Evolutionary conservation across 2,888 invertebrate species (phyloP).

Genomic region (Elmis aenea): DNA sequence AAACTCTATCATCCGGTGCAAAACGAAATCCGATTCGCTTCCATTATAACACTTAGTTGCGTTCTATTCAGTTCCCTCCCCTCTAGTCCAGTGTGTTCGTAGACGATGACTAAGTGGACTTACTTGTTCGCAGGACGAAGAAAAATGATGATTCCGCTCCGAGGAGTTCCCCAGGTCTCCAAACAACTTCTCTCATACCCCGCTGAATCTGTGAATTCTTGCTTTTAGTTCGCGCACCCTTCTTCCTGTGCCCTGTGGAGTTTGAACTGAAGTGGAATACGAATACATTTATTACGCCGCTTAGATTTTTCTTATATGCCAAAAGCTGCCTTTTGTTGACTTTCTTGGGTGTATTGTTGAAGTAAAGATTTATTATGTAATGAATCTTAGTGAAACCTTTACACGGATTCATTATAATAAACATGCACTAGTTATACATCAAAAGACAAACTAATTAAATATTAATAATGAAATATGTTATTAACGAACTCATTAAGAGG

Average conservation of each 20-base stretch:
- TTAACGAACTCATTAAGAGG: no score
- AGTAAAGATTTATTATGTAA: no score
- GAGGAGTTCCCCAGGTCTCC: conserved; percentile 43
- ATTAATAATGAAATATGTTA: no score
- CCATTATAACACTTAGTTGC: conserved; percentile 29
- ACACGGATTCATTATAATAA: no score
- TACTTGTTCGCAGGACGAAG: conserved; percentile 52
- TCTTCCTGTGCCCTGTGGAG: conserved; percentile 21
- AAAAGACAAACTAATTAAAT: no score
- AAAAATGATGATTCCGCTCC: conserved; percentile 51
- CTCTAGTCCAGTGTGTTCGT: conserved; percentile 27
- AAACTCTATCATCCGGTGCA: no score
- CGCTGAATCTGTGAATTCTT: conserved; percentile 37
- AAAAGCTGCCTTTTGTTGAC: no score
- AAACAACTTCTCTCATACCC: conserved; percentile 38
- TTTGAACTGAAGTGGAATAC: conserved; percentile 23
- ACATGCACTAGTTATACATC: no score
- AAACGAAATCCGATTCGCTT: conserved; percentile 24
- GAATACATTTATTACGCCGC: no score
- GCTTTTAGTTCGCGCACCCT: conserved; percentile 34
- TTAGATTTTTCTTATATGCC: no score
- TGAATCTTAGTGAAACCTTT: no score
- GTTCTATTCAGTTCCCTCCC: conserved; percentile 23
- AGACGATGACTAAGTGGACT: conserved; percentile 53
- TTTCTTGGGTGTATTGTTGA: no score